Evolutionary conservation across 2,113 vertebrate genomes (phyloP), one percentile per base, ranked within the genome.

Genomic region (Antennarius striatus): DNA sequence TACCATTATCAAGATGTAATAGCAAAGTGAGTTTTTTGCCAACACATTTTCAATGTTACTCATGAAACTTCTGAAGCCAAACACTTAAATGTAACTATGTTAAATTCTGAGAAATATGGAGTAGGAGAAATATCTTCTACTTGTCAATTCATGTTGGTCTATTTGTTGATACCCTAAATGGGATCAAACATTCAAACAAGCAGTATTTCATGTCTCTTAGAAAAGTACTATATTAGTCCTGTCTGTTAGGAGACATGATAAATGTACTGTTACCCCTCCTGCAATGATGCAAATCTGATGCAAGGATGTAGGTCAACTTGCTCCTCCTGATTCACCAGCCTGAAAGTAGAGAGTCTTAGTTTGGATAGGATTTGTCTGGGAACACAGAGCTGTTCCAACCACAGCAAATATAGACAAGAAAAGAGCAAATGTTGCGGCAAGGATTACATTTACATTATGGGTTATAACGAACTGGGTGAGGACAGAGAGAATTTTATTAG

Each of bases 1-100:
- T 86, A 88, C 86, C 77, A 89, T 89, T 87, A 86, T 85, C 75
- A 82, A 82, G 77, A 85, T 54, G 50, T 85, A 85, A 84, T 77
- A 84, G 82, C 68, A 68, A 78, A 82, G 84, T 72, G 79, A 77
- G 77, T 79, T 74, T 77, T 80, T 85, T 79, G 84, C 82, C 71
- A 86, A 81, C 77, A 86, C 75, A 82, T 85, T 84, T 56, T 63
- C 65, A 57, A 73, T 63, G 70, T 77, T 82, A 83, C 86, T 86
- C 57, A 71, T 29, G 84, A 85, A 78, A 53, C 68, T 65, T 84
- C 45, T 76, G 66, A 75, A 75, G 75, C 77, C 68, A 88, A 80
- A 86, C 73, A 73, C 76, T 80, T 68, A 64, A 82, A 76, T 81
- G 65, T 52, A 77, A 67, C 65, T 50, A 22, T 56, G 71, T 81